Base-by-base conservation (phyloP, 2,797 vertebrate species). In the Eleutherodactylus coqui region DNA sequence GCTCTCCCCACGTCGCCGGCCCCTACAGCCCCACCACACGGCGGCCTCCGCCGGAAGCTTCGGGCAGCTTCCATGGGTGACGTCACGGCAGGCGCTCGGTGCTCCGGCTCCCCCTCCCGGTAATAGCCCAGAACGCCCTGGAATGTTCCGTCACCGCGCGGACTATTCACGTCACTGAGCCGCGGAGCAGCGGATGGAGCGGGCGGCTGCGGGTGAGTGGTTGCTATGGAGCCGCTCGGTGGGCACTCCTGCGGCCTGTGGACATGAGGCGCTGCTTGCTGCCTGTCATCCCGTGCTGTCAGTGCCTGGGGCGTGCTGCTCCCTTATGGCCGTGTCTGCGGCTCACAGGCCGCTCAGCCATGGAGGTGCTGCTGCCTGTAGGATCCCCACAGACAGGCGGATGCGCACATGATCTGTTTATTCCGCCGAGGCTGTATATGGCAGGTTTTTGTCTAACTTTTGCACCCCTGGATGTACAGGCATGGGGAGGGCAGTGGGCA, bases 91-190 rank as follows among this genome's bases (percentile, higher is more conserved):
- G 45, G 38, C 8, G 21, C 29, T 81, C 58, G 78, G 78, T 80
- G 41, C 36, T 24, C 9, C 47, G 58, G 27, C 60, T 85, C 64
- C 83, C 75, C 73, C 58, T 27, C 55, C 64, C 75, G 60, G 75
- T 79, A 72, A 85, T n/a, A n/a, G n/a, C 62, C 67, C 53, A 80
- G 84, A 85, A 79, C 60, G 51, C 45, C 43, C 83, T 85, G 62
- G 83, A 85, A 85, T 55, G 62, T 79, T 85, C 83, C 75, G 75
- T 79, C 34, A 34, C 64, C 62, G 84, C 84, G 84, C 84, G 32
- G 19, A 85, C 4, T 27, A 43, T 45, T 34, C 24, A 60, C 75
- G 84, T 85, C 84, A 85, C 60, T 16, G 84, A 77, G 83, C 83
- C 47, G 75, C 58, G 17, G 51, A 27, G 73, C 27, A 47, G 41